A percentile compares a stretch with the other conserved stretches of the same genome.
Evolutionary conservation across 2,797 vertebrate species (phyloP).

Genomic region (Spinibarbus caldwelli): DNA sequence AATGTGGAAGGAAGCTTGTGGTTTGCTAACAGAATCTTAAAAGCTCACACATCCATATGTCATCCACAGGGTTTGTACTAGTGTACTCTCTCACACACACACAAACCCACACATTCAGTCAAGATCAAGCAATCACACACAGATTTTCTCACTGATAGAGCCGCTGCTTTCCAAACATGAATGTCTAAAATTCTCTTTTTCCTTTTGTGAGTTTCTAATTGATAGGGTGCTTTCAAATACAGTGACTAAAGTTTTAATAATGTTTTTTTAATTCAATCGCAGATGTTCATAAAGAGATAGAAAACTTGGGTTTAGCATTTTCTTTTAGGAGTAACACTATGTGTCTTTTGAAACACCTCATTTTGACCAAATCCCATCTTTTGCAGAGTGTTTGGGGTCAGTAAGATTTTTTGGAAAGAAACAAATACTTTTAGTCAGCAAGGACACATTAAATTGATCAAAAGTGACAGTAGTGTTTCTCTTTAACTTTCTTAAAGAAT

Average conservation of each 20-base stretch:
- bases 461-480: background rate
- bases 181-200: background rate
- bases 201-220: background rate
- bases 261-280: background rate
- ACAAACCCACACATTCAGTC: background rate
- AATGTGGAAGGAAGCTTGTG: slow-evolving; percentile 59
- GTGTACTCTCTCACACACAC: slow-evolving; percentile 3
- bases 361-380: background rate
- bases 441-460: background rate
- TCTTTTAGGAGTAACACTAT: background rate
- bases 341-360: background rate
- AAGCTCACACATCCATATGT: slow-evolving; percentile 44
- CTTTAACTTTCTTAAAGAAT: background rate
- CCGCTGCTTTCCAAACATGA: background rate
- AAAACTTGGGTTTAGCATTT: background rate
- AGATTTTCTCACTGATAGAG: slow-evolving; percentile 12
- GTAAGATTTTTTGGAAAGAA: background rate
- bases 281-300: background rate
- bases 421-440: background rate
- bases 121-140: slow-evolving; percentile 8
- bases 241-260: background rate
- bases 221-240: background rate
- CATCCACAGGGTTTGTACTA: slow-evolving; percentile 41
- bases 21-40: slow-evolving; percentile 40
- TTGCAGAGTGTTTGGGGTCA: background rate